phyloP scores from a whole-genome alignment of 2,113 vertebrate genomes.

The Pluvianellus socialis region DNA sequence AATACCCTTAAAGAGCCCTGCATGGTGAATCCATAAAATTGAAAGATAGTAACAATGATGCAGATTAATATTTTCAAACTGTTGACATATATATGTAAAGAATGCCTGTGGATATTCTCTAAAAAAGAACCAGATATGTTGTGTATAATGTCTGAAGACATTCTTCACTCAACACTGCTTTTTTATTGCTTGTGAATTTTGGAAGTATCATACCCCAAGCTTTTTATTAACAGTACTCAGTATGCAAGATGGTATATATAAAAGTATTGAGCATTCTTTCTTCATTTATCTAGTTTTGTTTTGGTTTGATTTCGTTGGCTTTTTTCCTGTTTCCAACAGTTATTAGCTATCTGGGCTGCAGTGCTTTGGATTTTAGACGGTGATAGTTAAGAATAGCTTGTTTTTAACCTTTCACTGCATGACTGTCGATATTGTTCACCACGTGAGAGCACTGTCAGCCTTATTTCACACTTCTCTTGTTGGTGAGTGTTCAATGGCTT shows the following conservation, averaged over 20 bases:
- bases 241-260: neutral
- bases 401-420: neutral
- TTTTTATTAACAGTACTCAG: neutral
- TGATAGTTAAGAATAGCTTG: neutral
- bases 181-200: neutral
- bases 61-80: neutral
- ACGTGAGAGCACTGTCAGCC: neutral
- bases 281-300: neutral
- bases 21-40: neutral
- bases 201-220: neutral
- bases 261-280: neutral
- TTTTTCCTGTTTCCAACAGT: neutral
- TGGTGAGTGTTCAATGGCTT: neutral
- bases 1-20: neutral
- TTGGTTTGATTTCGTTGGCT: neutral
- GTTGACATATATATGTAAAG: neutral
- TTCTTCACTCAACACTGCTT: neutral
- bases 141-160: neutral
- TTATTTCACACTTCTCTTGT: neutral
- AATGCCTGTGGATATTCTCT: neutral
- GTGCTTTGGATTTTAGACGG: neutral
- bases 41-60: fast-evolving
- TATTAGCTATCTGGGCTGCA: neutral
- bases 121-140: neutral
- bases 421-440: neutral